These are phyloP conservation scores for Emydoidea blandingii DNA, from an alignment of 2,797 vertebrate genomes.

Conservation along the genomic window DNA sequence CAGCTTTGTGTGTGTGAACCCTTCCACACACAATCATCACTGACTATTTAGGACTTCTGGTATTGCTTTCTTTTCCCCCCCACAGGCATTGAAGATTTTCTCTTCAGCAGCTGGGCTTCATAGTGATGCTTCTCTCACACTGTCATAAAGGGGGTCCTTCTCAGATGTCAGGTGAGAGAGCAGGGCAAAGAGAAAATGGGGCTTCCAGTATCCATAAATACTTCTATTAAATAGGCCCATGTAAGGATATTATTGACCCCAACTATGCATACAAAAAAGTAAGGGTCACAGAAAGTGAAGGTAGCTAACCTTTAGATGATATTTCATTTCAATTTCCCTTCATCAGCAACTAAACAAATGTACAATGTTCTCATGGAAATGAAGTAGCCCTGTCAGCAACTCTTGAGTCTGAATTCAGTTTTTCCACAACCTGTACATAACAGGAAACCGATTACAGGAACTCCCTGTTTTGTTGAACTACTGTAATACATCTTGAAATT, in stretches of 20 bases:
- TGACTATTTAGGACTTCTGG: background rate
- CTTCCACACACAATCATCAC: accelerated
- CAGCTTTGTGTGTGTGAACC: accelerated
- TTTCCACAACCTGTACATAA: slow-evolving; percentile 72
- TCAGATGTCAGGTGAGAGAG: background rate
- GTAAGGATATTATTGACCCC: background rate
- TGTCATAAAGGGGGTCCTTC: background rate
- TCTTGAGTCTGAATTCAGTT: slow-evolving; percentile 53
- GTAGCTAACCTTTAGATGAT: background rate
- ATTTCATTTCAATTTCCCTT: slow-evolving; percentile 16
- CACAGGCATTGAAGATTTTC: background rate
- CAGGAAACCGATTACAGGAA: slow-evolving; percentile 79
- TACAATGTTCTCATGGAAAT: slow-evolving; percentile 61
- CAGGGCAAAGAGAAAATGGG: background rate
- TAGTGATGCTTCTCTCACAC: background rate
- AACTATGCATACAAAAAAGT: background rate
- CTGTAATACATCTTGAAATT: too few relatives aligned
- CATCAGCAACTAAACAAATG: background rate
- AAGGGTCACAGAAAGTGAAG: background rate
- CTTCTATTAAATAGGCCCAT: background rate
- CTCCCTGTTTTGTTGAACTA: slow-evolving; percentile 49
- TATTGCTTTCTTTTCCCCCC: background rate
- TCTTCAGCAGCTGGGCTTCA: background rate
- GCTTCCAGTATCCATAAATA: slow-evolving; percentile 2
- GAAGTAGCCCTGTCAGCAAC: slow-evolving; percentile 71